Evolutionary conservation across 2,113 vertebrate genomes (phyloP), one percentile per base, ranked within the genome.

Genomic region (Phaethon lepturus): DNA sequence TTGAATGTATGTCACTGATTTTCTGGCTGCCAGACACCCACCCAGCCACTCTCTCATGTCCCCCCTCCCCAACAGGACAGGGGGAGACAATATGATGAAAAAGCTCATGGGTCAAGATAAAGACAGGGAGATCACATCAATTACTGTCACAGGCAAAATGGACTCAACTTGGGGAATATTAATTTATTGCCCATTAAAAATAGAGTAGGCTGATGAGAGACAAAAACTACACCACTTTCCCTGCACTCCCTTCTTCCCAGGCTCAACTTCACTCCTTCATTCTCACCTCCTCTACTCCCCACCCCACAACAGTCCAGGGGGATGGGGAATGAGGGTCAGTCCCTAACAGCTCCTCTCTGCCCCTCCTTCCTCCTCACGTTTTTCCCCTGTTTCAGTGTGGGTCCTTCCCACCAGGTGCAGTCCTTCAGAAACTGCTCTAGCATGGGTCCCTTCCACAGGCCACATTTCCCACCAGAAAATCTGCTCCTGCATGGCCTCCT

Each of bases 1-100:
- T 7, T 38, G 42, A 85, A 42, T 0, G 0, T 4, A 6, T 31
- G 10, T 11, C 44, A 49, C 33, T 22, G n/a, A 60, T 78, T 58
- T 92, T 71, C 38, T 53, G 33, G 7, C 40, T 77, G 69, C 20
- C 22, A 33, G 20, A 29, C 14, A 47, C 68, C 29, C 42, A 56
- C 13, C 6, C 38, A 38, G 38, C 38, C 38, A 38, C 38, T 38
- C 38, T 15, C n/a, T 77, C 38, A 45, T 20, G 33, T 56, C 1
- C 13, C 9, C 5, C 7, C 13, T 31, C 19, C 29, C 13, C 11
- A 67, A 25, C 3, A 71, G 38, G 60, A 23, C 15, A 58, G 5
- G 1, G 23, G 23, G 4, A 67, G 7, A 64, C 28, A 66, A 24
- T 38, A 38, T 38, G 38, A 78, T 23, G 19, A 53, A 45, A 64